A percentile compares a stretch with the other conserved stretches of the same genome.
These are phyloP conservation scores for Acanthurus tractus DNA, from an alignment of 2,797 vertebrate species.

Conservation along the genomic window DNA sequence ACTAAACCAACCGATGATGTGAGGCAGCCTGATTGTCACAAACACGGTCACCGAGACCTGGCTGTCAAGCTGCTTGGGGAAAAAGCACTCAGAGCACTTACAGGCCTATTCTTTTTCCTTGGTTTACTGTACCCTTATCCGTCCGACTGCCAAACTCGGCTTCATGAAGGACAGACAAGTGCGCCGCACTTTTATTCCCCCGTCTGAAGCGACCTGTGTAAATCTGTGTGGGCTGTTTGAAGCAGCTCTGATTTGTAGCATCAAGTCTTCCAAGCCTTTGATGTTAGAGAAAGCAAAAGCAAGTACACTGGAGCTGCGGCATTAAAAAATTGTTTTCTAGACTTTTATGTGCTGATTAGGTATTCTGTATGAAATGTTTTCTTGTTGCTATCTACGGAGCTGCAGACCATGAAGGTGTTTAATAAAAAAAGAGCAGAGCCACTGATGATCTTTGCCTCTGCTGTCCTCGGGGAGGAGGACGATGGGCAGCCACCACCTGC, in stretches of 20 bases:
- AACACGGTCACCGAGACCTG: conserved; percentile 80
- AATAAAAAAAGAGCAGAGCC: conserved; percentile 71
- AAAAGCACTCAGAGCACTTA: conserved; percentile 76
- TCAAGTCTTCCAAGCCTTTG: conserved; percentile 63
- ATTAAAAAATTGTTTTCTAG: conserved; percentile 64
- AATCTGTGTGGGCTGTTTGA: conserved; percentile 66
- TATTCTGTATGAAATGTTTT: conserved; percentile 72
- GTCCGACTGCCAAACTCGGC: conserved; percentile 54
- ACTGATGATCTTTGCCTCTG: conserved; percentile 70
- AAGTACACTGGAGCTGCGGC: conserved; percentile 23
- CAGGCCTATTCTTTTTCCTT: conserved; percentile 55
- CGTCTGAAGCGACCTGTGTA: conserved; percentile 56
- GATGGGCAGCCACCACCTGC: conserved; percentile 82
- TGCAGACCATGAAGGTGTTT: conserved; percentile 78
- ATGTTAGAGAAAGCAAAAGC: conserved; percentile 59
- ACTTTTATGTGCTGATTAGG: conserved; percentile 70
- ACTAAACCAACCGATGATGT: conserved; percentile 74
- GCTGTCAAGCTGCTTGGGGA: conserved; percentile 78
- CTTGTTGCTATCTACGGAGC: conserved; percentile 49
- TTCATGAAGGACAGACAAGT: conserved; percentile 59
- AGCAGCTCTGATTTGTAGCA: conserved; percentile 61
- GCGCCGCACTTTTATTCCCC: conserved; percentile 36
- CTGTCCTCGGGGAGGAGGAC: conserved; percentile 51
- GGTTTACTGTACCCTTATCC: conserved; percentile 66
- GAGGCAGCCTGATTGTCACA: conserved; percentile 79